Evolutionary conservation across 1,140 invertebrate genomes (phyloP), one percentile per base, ranked within the genome.

Genomic region (Cydia strobilella): DNA sequence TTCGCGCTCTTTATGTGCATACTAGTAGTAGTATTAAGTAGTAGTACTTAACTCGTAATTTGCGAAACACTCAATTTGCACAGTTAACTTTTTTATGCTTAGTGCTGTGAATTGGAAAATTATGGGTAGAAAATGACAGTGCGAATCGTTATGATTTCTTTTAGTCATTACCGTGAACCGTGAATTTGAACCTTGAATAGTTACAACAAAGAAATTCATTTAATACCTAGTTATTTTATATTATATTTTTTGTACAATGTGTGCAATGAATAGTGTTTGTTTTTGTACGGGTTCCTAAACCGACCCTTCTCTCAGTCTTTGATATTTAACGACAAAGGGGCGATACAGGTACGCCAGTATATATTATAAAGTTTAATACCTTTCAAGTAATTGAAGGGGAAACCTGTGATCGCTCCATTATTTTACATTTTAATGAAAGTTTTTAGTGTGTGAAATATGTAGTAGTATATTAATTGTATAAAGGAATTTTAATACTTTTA

Each of bases 1-100:
- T 59, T 59, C 54, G 54, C 54, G 54, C 7, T 59, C 20, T 59
- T 59, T 59, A 23, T 59, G 54, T 59, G 54, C 54, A 59, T 59
- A 59, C 54, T 59, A n/a, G n/a, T n/a, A n/a, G n/a, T n/a, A n/a
- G n/a, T n/a, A n/a, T n/a, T n/a, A n/a, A n/a, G n/a, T n/a, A n/a
- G n/a, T n/a, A n/a, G n/a, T n/a, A n/a, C n/a, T n/a, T n/a, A n/a
- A n/a, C n/a, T n/a, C n/a, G n/a, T n/a, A 59, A 59, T 59, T 59
- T 59, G 54, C 18, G 20, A 23, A 59, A 59, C 18, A 23, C 54
- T 59, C 20, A 59, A 54, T 12, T 59, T 59, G 18, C 20, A 59
- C 54, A 3, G 20, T 59, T 59, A 59, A 59, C 18, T 10, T 51
- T 54, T 59, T 59, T 23, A 7, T 23, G 54, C 20, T 10, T 0